Evolutionary conservation across 92 coral and sea anemone genomes (phyloP).

Genomic region (Umimayanthus chanpuru): DNA sequence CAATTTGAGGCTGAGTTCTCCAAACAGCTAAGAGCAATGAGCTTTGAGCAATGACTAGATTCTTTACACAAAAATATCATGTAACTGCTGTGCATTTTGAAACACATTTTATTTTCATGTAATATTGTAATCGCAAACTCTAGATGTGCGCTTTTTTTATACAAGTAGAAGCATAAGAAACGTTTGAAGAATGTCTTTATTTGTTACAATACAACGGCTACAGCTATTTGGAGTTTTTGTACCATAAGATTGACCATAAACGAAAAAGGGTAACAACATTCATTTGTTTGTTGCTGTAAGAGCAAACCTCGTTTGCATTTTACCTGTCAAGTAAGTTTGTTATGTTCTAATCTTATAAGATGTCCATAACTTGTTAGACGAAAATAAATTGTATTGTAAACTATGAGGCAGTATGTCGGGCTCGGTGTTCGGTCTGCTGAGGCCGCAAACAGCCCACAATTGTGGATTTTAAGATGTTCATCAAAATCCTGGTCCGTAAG

Average conservation of each 20-base stretch:
- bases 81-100: neutral
- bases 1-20: too few relatives aligned
- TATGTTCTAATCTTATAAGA: neutral
- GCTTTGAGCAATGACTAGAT: neutral
- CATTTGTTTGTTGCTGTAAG: neutral
- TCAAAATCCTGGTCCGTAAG: too few relatives aligned
- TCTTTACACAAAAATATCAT: neutral
- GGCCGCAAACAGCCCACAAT: too few relatives aligned
- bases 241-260: neutral
- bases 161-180: too few relatives aligned
- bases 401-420: too few relatives aligned
- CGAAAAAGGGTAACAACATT: neutral
- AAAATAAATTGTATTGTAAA: too few relatives aligned
- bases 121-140: neutral
- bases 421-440: too few relatives aligned
- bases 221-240: neutral
- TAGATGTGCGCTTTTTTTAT: neutral
- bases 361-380: neutral
- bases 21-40: too few relatives aligned
- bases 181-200: neutral
- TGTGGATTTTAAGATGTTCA: too few relatives aligned
- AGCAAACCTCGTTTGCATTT: neutral
- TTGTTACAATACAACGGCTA: neutral
- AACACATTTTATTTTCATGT: neutral
- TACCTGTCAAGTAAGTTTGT: neutral